A percentile compares a stretch with the other conserved stretches of the same genome.
phyloP scores from a whole-genome alignment of 2,888 invertebrate species.

The Dione vanillae region DNA sequence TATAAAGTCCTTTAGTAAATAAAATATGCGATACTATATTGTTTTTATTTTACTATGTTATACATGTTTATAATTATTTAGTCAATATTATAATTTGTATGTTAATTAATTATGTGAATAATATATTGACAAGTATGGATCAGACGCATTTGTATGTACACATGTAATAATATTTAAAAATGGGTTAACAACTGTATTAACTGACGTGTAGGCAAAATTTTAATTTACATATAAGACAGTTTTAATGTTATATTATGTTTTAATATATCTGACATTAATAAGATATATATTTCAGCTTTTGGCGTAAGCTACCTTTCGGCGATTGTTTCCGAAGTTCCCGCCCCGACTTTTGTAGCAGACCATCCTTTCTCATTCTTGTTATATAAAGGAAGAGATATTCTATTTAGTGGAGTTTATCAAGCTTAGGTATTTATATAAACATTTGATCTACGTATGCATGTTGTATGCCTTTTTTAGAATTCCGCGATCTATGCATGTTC shows the following conservation, averaged over 20 bases:
- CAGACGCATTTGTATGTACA: too few relatives aligned
- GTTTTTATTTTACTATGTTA: background rate
- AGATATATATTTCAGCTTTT: conserved; percentile 35
- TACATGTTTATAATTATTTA: background rate
- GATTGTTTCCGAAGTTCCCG: background rate
- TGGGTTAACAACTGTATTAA: too few relatives aligned
- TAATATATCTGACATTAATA: background rate
- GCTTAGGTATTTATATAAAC: conserved; percentile 50
- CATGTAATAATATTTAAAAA: too few relatives aligned
- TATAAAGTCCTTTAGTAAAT: background rate
- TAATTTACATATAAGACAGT: too few relatives aligned
- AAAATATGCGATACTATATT: background rate
- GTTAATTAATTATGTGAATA: background rate
- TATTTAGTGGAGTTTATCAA: conserved; percentile 58
- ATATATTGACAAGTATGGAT: too few relatives aligned
- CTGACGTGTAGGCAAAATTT: too few relatives aligned
- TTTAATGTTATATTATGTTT: too few relatives aligned
- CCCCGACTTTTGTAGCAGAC: conserved; percentile 54
- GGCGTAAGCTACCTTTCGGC: conserved; percentile 21
- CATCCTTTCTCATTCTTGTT: conserved; percentile 62
- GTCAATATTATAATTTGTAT: background rate
- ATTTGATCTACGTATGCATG: background rate
- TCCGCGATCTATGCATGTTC: background rate
- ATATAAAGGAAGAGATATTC: conserved; percentile 46
- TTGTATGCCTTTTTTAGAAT: background rate